Evolutionary conservation across 2,797 vertebrate species (phyloP), one percentile per base, ranked within the genome.

Genomic region (Lagocephalus sceleratus): DNA sequence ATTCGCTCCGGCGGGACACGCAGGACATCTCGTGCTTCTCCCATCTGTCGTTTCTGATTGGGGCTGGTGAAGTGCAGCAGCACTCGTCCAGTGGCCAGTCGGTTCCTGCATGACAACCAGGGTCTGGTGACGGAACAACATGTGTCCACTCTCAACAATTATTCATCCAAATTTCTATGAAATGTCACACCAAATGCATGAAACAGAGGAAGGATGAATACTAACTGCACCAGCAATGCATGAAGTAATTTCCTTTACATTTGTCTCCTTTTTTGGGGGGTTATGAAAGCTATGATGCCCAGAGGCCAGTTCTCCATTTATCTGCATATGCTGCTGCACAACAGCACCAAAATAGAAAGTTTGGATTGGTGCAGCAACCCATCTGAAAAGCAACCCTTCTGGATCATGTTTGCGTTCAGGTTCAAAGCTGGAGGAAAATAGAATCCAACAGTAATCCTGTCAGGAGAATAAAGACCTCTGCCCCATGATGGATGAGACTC

Each of bases 41-140:
- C 59, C 58, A 68, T 81, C 67, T 79, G 72, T 63, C 60, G 60
- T 57, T 39, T 25, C 29, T 53, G 42, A 62, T 46, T 56, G 19
- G 54, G 51, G 32, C 50, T 56, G 65, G 59, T 66, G 46, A 51
- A 52, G 59, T 53, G 47, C 17, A 17, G 21, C 32, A 20, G 26
- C 0, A 4, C 12, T 52, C 1, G 20, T 42, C 55, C 55, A 41
- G 63, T 10, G 55, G 41, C 41, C 55, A 46, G 25, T 15, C 39
- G 47, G 19, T 54, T 71, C 29, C 39, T 54, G 51, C 59, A 62
- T 73, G 65, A 62, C 59, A 68, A 79, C 64, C 57, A 68, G 48
- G 22, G 38, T 35, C 20, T 20, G 16, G 23, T 48, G 59, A 54
- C 0, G 0, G 11, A 51, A 12, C 60, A 57, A 25, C 38, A 11